Evolutionary conservation across 2,113 vertebrate species (phyloP).

Genomic region (Callorhinus ursinus): DNA sequence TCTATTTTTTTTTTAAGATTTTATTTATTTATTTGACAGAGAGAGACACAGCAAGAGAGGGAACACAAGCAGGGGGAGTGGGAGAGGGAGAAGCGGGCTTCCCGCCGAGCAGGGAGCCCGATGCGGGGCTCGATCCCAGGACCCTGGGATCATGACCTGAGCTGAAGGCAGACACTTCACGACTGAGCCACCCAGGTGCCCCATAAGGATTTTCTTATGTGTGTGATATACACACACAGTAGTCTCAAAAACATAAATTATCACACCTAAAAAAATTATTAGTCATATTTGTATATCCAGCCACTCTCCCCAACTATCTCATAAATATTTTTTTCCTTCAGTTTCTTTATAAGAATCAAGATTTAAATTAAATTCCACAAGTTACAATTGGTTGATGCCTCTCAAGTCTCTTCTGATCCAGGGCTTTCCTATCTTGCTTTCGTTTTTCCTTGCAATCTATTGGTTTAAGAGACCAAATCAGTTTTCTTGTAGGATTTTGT

Average conservation of each 20-base stretch:
- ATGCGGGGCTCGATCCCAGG: no score
- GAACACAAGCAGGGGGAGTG: no score
- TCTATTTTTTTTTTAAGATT: neutral
- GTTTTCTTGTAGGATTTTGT: neutral
- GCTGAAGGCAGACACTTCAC: no score
- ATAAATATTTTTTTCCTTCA: neutral
- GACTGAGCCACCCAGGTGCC: no score
- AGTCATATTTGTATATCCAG: neutral
- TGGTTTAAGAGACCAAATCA: neutral
- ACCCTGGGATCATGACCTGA: no score
- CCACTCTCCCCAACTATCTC: neutral
- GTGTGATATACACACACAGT: no score
- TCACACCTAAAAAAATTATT: neutral
- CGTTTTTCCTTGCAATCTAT: neutral
- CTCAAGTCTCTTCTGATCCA: constrained; percentile 14
- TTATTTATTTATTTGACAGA: no score
- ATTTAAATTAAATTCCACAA: neutral
- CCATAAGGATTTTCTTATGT: no score
- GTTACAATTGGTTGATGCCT: neutral
- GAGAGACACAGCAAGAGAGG: no score
- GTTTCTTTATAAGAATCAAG: neutral
- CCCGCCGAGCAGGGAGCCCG: no score
- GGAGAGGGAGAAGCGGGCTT: no score
- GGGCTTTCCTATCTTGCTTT: neutral
- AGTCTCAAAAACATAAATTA: neutral